Percentiles rank a stretch among this genome's conserved stretches.
phyloP scores from a whole-genome alignment of 2,797 vertebrate genomes.

The Acanthurus lineatus region DNA sequence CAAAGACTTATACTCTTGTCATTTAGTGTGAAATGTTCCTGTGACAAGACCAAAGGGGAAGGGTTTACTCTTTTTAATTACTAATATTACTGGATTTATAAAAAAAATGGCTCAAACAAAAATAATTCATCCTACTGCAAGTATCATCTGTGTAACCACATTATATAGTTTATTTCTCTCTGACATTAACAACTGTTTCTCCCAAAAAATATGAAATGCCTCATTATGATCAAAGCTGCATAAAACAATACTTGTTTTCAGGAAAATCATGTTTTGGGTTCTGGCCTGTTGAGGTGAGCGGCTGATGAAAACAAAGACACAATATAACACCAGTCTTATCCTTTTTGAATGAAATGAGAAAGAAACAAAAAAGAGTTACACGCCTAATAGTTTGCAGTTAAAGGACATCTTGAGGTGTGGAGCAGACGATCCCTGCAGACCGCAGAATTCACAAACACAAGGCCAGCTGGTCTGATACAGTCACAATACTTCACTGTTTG shows the following conservation, averaged over 20 bases:
- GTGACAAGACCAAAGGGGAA: constrained; percentile 19
- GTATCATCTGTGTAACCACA: background rate
- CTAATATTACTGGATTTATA: background rate
- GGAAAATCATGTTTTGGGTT: background rate
- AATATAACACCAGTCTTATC: constrained; percentile 38
- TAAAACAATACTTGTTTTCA: too few relatives aligned
- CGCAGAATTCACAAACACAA: constrained; percentile 79
- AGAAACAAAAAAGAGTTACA: constrained; percentile 53
- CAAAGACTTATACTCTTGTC: constrained; percentile 19
- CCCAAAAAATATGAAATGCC: background rate
- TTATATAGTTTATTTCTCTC: constrained; percentile 3
- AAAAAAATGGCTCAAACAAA: constrained; percentile 7
- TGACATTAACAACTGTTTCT: constrained; percentile 6
- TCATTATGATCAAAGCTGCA: background rate
- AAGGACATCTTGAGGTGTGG: constrained; percentile 84
- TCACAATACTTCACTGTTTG: constrained; percentile 86
- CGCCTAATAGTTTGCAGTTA: constrained; percentile 80
- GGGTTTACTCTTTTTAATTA: background rate
- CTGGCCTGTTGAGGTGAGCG: constrained; percentile 1
- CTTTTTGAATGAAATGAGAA: constrained; percentile 55
- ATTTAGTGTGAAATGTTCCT: constrained; percentile 26
- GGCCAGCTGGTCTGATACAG: constrained; percentile 82
- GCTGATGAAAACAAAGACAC: constrained; percentile 5
- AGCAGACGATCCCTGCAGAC: constrained; percentile 82
- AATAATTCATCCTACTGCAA: background rate